Evolutionary conservation across 2,113 vertebrate species (phyloP), one percentile per base, ranked within the genome.

Genomic region (Sylvietta virens): DNA sequence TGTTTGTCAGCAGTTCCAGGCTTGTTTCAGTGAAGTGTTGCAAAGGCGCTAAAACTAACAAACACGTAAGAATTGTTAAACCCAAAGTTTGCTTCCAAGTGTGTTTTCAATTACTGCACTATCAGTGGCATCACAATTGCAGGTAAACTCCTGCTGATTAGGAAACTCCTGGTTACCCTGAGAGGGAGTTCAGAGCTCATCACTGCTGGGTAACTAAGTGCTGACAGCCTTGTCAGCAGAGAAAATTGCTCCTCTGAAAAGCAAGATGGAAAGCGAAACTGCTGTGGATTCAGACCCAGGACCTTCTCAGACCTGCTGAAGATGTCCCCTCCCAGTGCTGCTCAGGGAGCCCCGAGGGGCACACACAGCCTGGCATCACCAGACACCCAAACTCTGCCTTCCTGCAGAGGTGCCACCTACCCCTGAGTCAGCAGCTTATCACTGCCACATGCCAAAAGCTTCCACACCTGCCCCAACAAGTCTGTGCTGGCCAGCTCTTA

Each of bases 281-380:
- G 37, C 47, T 7, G 1, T 5, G 14, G 73, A 66, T 53, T 61
- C 50, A 77, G 64, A 61, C 7, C 16, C 48, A 47, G 33, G 23
- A 51, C 13, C 15, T 57, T 31, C 57, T 65, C 50, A 60, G 27
- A 6, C 5, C 4, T 58, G 76, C 30, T 33, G 51, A 23, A 44
- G 39, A 4, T 37, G 44, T 17, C 21, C 24, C 35, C 0, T 1
- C 11, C 17, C 85, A 44, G 73, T 2, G 9, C 35, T 3, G 10
- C 64, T 15, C 2, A 10, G 50, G 47, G 66, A 66, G 37, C 57
- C 31, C 20, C 0, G 0, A 39, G 60, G 42, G 31, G 4, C 42
- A 24, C 24, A 13, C 6, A 15, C 37, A 89, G 64, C 60, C 35
- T 20, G n/a, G 70, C 50, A 69, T 18, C 13, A 3, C 17, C 70